Evolutionary conservation across 2,888 invertebrate species (phyloP).

Genomic region (Deilephila elpenor): DNA sequence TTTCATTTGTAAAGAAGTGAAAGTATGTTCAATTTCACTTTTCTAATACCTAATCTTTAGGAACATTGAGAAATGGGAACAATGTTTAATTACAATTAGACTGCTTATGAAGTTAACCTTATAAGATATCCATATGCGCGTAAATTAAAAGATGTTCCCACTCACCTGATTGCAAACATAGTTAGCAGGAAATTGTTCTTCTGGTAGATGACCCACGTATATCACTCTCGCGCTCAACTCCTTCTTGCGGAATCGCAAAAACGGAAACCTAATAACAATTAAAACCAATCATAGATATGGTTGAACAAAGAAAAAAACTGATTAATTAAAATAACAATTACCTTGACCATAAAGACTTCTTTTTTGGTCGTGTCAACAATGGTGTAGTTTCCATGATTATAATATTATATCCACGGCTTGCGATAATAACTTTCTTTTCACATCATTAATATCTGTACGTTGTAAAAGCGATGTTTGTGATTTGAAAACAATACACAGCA

Average conservation of each 20-base stretch:
- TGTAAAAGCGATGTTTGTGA: background rate
- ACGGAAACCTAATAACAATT: slow-evolving; percentile 87
- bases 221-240: slow-evolving; percentile 91
- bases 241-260: slow-evolving; percentile 89
- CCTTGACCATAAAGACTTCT: slow-evolving; percentile 80
- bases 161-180: slow-evolving; percentile 95
- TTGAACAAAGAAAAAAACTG: slow-evolving; percentile 46
- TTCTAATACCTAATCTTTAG: background rate
- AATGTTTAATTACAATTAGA: too few relatives aligned
- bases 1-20: background rate
- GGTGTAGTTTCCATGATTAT: slow-evolving; percentile 76
- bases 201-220: slow-evolving; percentile 89
- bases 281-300: slow-evolving; percentile 32
- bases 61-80: too few relatives aligned
- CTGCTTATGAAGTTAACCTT: background rate
- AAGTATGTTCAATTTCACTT: background rate
- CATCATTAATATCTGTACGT: slow-evolving; percentile 32
- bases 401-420: slow-evolving; percentile 17
- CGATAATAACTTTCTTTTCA: slow-evolving; percentile 32
- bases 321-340: slow-evolving; percentile 47
- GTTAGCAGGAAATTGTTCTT: slow-evolving; percentile 96
- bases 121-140: background rate
- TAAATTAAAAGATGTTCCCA: slow-evolving; percentile 30
- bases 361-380: slow-evolving; percentile 69
- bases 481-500: slow-evolving; percentile 31